These are phyloP conservation scores for Macrochelys suwanniensis DNA, from an alignment of 2,797 vertebrate genomes.

Conservation along the genomic window DNA sequence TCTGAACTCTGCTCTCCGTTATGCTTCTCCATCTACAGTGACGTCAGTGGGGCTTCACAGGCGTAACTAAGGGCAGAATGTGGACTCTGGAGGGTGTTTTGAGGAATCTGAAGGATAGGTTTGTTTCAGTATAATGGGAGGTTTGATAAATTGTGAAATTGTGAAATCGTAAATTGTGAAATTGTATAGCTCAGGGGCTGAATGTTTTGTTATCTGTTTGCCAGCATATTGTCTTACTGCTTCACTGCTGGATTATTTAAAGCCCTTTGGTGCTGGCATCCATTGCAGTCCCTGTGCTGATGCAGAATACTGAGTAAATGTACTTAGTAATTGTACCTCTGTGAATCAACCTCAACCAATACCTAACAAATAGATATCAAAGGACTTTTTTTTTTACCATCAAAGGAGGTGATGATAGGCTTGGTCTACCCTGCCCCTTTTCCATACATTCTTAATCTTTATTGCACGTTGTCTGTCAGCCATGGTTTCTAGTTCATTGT, in stretches of 20 bases:
- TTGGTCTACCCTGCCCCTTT: conserved; percentile 3
- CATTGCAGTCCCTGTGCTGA: not conserved
- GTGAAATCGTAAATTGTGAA: not conserved
- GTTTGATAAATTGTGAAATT: accelerated
- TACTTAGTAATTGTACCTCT: accelerated
- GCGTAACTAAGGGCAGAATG: not conserved
- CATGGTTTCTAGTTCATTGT: not conserved
- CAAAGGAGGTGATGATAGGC: not conserved
- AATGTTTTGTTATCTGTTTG: accelerated
- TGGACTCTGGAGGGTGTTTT: not conserved
- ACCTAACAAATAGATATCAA: not conserved
- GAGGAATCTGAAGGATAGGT: not conserved
- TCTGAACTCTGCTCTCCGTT: not conserved
- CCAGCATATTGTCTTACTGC: accelerated
- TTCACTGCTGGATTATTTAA: not conserved
- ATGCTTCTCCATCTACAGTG: not conserved
- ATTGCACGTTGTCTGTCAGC: not conserved
- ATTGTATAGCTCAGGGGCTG: accelerated
- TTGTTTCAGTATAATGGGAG: not conserved
- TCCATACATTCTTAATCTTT: not conserved
- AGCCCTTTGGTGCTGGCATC: not conserved
- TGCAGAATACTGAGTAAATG: not conserved
- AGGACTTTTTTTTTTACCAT: not conserved
- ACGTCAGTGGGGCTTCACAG: not conserved
- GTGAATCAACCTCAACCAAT: not conserved